A percentile compares a stretch with the other conserved stretches of the same genome.
These are phyloP conservation scores for Nothobranchius furzeri DNA, from an alignment of 2,113 vertebrate species.

Conservation along the genomic window DNA sequence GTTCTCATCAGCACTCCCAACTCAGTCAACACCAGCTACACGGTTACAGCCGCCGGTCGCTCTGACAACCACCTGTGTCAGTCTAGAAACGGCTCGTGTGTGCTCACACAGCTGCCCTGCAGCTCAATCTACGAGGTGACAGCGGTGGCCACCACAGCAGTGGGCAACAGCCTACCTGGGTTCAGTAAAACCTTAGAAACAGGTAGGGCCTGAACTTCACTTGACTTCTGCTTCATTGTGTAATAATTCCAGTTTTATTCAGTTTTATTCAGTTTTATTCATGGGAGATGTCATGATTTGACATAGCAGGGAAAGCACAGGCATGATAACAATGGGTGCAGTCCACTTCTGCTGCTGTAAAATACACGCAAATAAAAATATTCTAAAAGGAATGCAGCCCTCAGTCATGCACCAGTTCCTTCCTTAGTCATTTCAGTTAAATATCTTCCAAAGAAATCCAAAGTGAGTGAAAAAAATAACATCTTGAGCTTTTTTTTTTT, in stretches of 20 bases:
- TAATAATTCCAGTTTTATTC: neutral
- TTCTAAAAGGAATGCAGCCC: too few species aligned
- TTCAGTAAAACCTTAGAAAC: constrained; percentile 87
- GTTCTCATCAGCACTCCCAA: constrained; percentile 82
- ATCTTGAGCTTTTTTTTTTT: too few species aligned
- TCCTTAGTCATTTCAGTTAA: too few species aligned
- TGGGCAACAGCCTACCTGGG: constrained; percentile 86
- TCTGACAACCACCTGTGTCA: constrained; percentile 67
- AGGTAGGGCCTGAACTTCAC: constrained; percentile 65
- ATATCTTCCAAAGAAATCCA: too few species aligned
- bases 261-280: too few species aligned
- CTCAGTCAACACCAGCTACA: constrained; percentile 75
- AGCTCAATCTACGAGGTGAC: constrained; percentile 84
- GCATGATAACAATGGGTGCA: too few species aligned
- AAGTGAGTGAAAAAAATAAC: too few species aligned
- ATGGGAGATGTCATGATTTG: too few species aligned
- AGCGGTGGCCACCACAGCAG: constrained; percentile 78
- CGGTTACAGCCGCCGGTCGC: constrained; percentile 71
- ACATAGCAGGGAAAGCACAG: too few species aligned
- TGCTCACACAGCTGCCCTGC: constrained; percentile 82
- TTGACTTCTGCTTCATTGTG: neutral
- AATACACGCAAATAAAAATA: too few species aligned
- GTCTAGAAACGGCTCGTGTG: constrained; percentile 76
- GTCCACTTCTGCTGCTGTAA: too few species aligned
- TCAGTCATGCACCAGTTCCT: too few species aligned